Percentiles rank a stretch among this genome's conserved stretches.
These are phyloP conservation scores for Drosophila repleta DNA, from an alignment of 1,140 invertebrate genomes.

Conservation along the genomic window DNA sequence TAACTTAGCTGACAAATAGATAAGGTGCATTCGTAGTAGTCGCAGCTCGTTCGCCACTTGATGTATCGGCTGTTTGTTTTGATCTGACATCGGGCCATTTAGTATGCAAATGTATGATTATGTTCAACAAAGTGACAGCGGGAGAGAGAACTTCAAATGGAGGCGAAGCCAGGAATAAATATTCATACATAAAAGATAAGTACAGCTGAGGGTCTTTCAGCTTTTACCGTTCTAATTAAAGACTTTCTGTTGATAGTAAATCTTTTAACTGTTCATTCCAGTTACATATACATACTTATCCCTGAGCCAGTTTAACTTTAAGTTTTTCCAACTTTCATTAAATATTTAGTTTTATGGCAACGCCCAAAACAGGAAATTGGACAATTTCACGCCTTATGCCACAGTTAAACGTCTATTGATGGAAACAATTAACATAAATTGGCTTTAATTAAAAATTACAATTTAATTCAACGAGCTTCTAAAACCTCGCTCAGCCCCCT, in stretches of 20 bases:
- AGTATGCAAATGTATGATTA: constrained; percentile 49
- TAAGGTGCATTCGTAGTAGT: constrained; percentile 47
- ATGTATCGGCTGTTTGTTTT: constrained; percentile 55
- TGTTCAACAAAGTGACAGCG: constrained; percentile 30
- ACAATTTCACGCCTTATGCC: constrained; percentile 70
- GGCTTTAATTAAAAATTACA: constrained; percentile 78
- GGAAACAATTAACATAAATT: constrained; percentile 64
- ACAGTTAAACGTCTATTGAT: constrained; percentile 54
- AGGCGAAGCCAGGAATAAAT: not conserved
- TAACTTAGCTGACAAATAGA: constrained; percentile 72
- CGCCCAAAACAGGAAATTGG: constrained; percentile 66
- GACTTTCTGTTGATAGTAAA: not conserved
- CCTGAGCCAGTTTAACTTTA: no score
- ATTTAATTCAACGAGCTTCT: constrained; percentile 63
- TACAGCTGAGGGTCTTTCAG: not conserved
- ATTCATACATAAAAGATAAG: constrained; percentile 10
- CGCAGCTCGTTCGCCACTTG: constrained; percentile 27
- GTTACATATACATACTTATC: not conserved
- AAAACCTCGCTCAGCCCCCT: constrained; percentile 12
- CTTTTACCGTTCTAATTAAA: not conserved
- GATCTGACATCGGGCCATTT: constrained; percentile 50
- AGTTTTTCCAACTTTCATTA: no score
- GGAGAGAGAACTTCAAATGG: not conserved
- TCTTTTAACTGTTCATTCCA: not conserved
- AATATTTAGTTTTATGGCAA: no score